Base-by-base conservation (phyloP, 2,888 invertebrate species). In the Nymphalis urticae region DNA sequence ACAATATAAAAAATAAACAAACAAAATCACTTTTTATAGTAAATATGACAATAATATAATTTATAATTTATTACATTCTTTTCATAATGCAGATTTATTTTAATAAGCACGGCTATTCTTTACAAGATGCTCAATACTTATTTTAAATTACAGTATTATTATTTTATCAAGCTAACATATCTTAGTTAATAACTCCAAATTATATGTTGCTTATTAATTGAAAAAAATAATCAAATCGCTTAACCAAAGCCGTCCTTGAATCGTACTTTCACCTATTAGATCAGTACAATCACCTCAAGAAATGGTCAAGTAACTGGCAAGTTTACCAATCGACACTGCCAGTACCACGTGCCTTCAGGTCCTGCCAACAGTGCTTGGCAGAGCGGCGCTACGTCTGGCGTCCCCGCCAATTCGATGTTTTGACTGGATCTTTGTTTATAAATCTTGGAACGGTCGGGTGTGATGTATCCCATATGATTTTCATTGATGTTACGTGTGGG, bases 281-380 rank as follows among this genome's bases (percentile, higher is more conserved):
- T 24, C 68, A 71, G 68, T 66, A 16, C 70, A 68, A 66, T 72
- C 62, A 72, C 68, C 72, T 58, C 48, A 36, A 8, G 64, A 61
- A 63, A 56, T 72, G 70, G 67, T 68, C 70, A 70, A 66, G 63
- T 66, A 54, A 68, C 69, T 73, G 74, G 74, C 74, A 75, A 65
- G 61, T 68, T 58, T 54, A 61, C 64, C 64, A 68, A 50, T 62
- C 62, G 68, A 61, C 50, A 54, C 67, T 70, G 80, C 80, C 79
- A 77, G 80, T 78, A 77, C 79, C 81, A 80, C 79, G 78, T 79
- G 80, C 79, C 69, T 64, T 64, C 72, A 77, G 87, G 84, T 87
- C 88, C 89, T 88, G 89, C 83, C 85, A 88, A 83, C 80, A 84
- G 83, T 81, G 77, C 73, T 80, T 82, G 83, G 82, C 83, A 82